phyloP scores from a whole-genome alignment of 2,797 vertebrate genomes.

The Tadarida brasiliensis region DNA sequence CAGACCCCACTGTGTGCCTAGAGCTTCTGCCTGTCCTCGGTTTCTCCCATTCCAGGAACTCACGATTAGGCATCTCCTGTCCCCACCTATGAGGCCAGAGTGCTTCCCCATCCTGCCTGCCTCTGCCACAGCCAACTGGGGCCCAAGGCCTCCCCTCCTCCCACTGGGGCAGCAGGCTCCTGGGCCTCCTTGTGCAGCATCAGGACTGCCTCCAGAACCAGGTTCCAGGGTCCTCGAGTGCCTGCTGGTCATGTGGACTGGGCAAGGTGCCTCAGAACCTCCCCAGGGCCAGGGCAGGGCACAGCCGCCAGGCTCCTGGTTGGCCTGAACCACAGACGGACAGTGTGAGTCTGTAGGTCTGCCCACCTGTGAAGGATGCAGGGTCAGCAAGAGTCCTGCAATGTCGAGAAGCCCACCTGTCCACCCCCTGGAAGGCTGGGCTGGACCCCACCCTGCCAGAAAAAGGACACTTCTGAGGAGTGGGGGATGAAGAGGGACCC shows the following conservation, averaged over 20 bases:
- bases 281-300: neutral
- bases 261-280: neutral
- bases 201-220: neutral
- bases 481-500: neutral
- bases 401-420: fast-evolving
- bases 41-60: neutral
- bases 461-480: neutral
- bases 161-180: neutral
- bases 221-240: neutral
- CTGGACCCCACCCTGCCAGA: neutral
- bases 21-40: neutral
- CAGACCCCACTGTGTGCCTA: neutral
- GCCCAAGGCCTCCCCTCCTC: neutral
- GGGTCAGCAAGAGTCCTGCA: neutral
- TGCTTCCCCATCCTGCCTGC: too few relatives aligned
- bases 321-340: neutral
- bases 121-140: neutral
- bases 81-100: neutral
- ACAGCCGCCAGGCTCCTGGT: neutral
- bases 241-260: neutral
- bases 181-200: too few relatives aligned
- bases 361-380: neutral
- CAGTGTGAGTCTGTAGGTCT: neutral
- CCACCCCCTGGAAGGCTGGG: neutral
- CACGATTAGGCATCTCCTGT: neutral